Evolutionary conservation across 1,140 invertebrate species (phyloP).

Genomic region (Pinna nobilis): DNA sequence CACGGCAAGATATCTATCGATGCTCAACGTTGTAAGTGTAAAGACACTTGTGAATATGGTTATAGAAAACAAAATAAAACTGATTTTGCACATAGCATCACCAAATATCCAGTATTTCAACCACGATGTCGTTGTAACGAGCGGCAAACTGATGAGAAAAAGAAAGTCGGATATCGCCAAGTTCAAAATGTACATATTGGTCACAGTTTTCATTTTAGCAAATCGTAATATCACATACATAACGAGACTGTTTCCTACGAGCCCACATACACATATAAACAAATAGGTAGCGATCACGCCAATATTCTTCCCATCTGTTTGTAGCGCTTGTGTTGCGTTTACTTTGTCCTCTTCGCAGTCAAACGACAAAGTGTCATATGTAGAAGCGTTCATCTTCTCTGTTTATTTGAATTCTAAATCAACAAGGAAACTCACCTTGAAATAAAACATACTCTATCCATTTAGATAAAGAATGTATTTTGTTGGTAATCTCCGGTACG

Average conservation of each 20-base stretch:
- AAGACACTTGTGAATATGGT: constrained; percentile 97
- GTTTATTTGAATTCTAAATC: too few relatives aligned
- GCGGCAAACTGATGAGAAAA: constrained; percentile 94
- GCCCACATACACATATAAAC: constrained; percentile 90
- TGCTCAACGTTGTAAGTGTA: constrained; percentile 95
- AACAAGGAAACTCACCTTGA: too few relatives aligned
- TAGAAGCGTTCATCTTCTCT: too few relatives aligned
- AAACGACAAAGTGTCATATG: too few relatives aligned
- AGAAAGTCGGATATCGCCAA: constrained; percentile 96
- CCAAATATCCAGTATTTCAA: constrained; percentile 93
- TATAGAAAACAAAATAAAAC: constrained; percentile 91
- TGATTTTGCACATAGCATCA: constrained; percentile 89
- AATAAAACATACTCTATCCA: too few relatives aligned
- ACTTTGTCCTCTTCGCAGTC: too few relatives aligned
- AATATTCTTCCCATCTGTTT: neutral
- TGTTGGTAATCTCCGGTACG: too few relatives aligned
- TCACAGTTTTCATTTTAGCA: constrained; percentile 98
- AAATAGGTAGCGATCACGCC: constrained; percentile 57
- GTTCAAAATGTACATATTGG: constrained; percentile 97
- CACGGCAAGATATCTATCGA: constrained; percentile 96
- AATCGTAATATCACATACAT: constrained; percentile 92
- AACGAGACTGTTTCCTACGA: constrained; percentile 94
- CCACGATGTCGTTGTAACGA: constrained; percentile 90
- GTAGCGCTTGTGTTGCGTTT: too few relatives aligned
- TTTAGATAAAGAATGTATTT: too few relatives aligned